phyloP scores from a whole-genome alignment of 2,888 invertebrate species.

The Koerneria pararmatus region DNA sequence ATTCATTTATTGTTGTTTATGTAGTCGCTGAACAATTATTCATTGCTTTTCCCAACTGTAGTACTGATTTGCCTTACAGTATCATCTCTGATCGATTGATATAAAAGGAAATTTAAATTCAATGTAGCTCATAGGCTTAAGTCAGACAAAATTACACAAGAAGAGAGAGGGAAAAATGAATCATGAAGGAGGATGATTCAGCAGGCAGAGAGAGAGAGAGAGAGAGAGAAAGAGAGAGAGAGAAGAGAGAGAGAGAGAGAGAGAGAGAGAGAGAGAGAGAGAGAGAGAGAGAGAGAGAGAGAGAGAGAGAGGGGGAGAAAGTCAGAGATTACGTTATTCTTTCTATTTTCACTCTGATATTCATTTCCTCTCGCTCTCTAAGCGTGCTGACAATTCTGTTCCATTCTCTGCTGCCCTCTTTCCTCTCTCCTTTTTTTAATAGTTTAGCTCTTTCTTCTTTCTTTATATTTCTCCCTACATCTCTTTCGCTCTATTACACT shows the following conservation, averaged over 20 bases:
- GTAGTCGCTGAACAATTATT: too few species aligned
- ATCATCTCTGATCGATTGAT: too few species aligned
- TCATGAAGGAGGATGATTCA: constrained; percentile 7
- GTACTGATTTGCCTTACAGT: too few species aligned
- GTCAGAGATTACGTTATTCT: neutral
- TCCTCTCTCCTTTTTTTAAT: neutral
- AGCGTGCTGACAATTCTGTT: neutral
- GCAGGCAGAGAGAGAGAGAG: constrained; percentile 12
- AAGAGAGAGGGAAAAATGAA: too few species aligned
- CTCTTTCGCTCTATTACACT: neutral
- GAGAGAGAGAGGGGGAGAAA: neutral
- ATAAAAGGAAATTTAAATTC: too few species aligned
- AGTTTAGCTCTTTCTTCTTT: constrained; percentile 2
- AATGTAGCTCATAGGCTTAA: too few species aligned
- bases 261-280: neutral
- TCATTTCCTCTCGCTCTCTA: neutral
- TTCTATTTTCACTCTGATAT: neutral
- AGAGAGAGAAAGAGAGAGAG: neutral
- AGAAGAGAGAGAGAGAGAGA: constrained; percentile 10
- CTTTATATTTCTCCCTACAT: neutral
- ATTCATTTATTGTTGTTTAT: too few species aligned
- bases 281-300: neutral
- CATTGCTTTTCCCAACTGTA: too few species aligned
- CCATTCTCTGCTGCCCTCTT: neutral
- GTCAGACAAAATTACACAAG: too few species aligned